phyloP scores from a whole-genome alignment of 1,140 invertebrate genomes.

The Metopolophium dirhodum region DNA sequence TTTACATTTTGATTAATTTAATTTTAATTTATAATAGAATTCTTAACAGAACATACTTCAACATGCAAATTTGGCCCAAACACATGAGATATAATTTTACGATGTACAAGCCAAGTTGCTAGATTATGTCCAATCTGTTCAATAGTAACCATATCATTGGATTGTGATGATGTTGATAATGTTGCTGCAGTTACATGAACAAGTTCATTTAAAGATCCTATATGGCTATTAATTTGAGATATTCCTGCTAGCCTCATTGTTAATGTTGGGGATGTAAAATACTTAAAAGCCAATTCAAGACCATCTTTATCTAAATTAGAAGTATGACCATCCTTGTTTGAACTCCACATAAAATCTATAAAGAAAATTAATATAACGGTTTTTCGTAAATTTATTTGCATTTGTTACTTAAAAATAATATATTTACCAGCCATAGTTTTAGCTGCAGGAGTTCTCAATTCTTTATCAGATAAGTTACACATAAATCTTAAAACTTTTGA shows the following conservation, averaged over 20 bases:
- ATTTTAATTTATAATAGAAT: background rate
- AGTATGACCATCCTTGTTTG: slow-evolving; percentile 89
- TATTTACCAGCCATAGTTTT: slow-evolving; percentile 84
- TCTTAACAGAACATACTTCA: slow-evolving; percentile 69
- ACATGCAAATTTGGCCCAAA: slow-evolving; percentile 96
- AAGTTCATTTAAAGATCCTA: slow-evolving; percentile 87
- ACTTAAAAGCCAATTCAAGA: slow-evolving; percentile 89
- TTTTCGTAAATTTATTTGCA: slow-evolving; percentile 17
- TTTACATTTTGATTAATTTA: slow-evolving; percentile 3
- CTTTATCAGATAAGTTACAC: slow-evolving; percentile 90
- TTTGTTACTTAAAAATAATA: background rate
- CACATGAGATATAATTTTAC: slow-evolving; percentile 92
- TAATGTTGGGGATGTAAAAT: slow-evolving; percentile 90
- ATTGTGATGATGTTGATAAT: slow-evolving; percentile 61
- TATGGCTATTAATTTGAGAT: slow-evolving; percentile 93
- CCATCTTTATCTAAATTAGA: slow-evolving; percentile 87
- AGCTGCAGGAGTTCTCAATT: slow-evolving; percentile 82
- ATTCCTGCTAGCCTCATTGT: slow-evolving; percentile 91
- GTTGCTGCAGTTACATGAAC: slow-evolving; percentile 67
- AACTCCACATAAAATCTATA: slow-evolving; percentile 90
- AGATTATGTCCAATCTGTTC: slow-evolving; percentile 84
- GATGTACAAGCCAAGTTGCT: slow-evolving; percentile 85
- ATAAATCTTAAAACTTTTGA: slow-evolving; percentile 88
- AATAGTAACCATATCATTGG: slow-evolving; percentile 81
- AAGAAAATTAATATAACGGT: slow-evolving; percentile 57